Conservation (phyloP, 2,888 invertebrate genomes). For the Melanotus villosus region DNA sequence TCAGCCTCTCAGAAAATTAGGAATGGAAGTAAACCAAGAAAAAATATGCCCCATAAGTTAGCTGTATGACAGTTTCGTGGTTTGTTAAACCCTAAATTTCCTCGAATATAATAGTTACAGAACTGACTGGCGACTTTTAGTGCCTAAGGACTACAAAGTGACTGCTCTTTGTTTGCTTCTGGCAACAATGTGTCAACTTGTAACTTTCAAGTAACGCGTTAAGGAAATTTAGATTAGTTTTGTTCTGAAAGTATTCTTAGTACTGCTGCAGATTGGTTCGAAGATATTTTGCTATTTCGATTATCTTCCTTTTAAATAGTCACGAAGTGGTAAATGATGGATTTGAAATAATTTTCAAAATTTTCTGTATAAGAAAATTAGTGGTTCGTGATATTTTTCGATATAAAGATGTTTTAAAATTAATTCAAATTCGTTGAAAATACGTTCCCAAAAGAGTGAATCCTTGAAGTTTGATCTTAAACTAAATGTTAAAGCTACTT, state of each 20-base stretch:
- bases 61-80: neutral
- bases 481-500: too few relatives aligned
- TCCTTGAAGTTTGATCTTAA: too few relatives aligned
- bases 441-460: too few relatives aligned
- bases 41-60: too few relatives aligned
- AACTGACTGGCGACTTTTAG: constrained; percentile 7
- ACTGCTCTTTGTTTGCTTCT: constrained; percentile 8
- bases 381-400: too few relatives aligned
- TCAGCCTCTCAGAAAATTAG: too few relatives aligned
- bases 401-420: too few relatives aligned
- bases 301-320: neutral
- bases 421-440: too few relatives aligned
- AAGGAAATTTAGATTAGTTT: constrained; percentile 24
- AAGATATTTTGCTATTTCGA: constrained; percentile 14
- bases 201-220: constrained; percentile 1
- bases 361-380: too few relatives aligned
- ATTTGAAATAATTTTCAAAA: too few relatives aligned
- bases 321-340: too few relatives aligned
- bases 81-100: neutral
- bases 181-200: constrained; percentile 19
- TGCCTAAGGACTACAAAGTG: neutral
- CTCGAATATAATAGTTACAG: neutral
- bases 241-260: constrained; percentile 11
- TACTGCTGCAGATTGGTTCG: neutral
- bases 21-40: too few relatives aligned